These are phyloP conservation scores for Zapus hudsonius DNA, from an alignment of 2,113 vertebrate species.

Conservation along the genomic window DNA sequence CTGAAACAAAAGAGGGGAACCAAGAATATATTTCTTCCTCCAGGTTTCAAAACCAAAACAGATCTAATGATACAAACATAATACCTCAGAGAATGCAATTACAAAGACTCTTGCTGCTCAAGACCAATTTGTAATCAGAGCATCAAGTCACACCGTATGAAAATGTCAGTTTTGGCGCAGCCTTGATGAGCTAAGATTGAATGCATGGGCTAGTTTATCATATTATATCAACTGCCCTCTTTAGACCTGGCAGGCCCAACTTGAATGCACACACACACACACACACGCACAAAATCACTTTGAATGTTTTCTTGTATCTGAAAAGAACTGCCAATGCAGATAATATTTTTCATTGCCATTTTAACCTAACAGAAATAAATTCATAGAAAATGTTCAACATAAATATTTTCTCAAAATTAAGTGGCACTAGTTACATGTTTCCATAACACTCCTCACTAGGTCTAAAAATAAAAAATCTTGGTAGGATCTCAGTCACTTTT, in stretches of 20 bases:
- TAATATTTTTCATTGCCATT: constrained; percentile 39
- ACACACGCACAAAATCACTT: too few relatives aligned
- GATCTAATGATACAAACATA: constrained; percentile 60
- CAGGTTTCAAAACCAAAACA: constrained; percentile 56
- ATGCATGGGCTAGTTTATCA: constrained; percentile 31
- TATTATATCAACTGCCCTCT: constrained; percentile 63
- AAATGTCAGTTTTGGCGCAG: constrained; percentile 51
- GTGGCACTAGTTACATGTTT: background rate
- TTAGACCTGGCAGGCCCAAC: constrained; percentile 51
- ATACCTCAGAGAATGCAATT: constrained; percentile 56
- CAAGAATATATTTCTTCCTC: constrained; percentile 56
- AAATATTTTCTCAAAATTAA: constrained; percentile 53
- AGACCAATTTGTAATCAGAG: constrained; percentile 71
- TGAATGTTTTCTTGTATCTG: constrained; percentile 11
- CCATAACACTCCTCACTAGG: background rate
- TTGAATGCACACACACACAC: background rate
- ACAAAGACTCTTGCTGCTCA: constrained; percentile 76
- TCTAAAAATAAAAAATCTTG: constrained; percentile 38
- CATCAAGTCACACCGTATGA: constrained; percentile 42
- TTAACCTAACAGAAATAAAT: constrained; percentile 54
- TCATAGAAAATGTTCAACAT: constrained; percentile 38
- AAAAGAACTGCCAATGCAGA: constrained; percentile 11
- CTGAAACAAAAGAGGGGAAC: constrained; percentile 52
- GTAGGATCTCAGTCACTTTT: background rate
- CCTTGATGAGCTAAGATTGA: constrained; percentile 56